Conservation (phyloP, 2,888 invertebrate species). For the Aporophyla lueneburgensis region DNA sequence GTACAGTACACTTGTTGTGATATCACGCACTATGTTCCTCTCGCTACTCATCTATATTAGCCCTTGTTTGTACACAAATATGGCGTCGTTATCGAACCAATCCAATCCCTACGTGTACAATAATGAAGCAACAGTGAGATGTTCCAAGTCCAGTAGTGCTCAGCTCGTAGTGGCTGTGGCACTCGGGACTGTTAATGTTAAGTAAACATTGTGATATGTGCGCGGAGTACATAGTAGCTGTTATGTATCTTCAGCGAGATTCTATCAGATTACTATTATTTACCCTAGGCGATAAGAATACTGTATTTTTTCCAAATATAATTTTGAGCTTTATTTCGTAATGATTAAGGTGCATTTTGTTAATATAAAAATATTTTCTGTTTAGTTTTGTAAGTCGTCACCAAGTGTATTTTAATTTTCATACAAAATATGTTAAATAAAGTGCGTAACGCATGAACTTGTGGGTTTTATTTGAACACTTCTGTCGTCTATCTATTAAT, state of each 20-base stretch:
- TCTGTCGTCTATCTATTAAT: not conserved
- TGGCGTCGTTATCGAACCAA: not conserved
- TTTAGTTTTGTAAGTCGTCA: conserved; percentile 57
- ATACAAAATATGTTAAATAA: conserved; percentile 61
- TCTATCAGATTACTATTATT: conserved; percentile 49
- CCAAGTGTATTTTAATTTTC: conserved; percentile 63
- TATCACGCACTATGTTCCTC: conserved; percentile 23
- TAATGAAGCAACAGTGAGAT: not conserved
- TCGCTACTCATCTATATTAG: not conserved
- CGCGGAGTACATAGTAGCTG: conserved; percentile 25
- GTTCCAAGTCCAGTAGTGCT: conserved; percentile 24
- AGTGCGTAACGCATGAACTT: conserved; percentile 42
- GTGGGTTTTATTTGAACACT: conserved; percentile 44
- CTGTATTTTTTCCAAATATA: conserved; percentile 56
- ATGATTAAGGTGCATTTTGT: conserved; percentile 64
- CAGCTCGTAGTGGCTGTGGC: conserved; percentile 4
- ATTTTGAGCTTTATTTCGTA: conserved; percentile 65
- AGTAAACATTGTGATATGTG: conserved; percentile 55
- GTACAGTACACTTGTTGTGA: conserved; percentile 32
- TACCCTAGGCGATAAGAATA: conserved; percentile 43
- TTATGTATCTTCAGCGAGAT: conserved; percentile 24
- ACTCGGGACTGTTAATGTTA: conserved; percentile 33
- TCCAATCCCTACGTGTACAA: not conserved
- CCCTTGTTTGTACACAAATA: not conserved
- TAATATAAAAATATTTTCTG: conserved; percentile 47